These are phyloP conservation scores for Sylvia atricapilla DNA, from an alignment of 2,113 vertebrate species.

Conservation along the genomic window DNA sequence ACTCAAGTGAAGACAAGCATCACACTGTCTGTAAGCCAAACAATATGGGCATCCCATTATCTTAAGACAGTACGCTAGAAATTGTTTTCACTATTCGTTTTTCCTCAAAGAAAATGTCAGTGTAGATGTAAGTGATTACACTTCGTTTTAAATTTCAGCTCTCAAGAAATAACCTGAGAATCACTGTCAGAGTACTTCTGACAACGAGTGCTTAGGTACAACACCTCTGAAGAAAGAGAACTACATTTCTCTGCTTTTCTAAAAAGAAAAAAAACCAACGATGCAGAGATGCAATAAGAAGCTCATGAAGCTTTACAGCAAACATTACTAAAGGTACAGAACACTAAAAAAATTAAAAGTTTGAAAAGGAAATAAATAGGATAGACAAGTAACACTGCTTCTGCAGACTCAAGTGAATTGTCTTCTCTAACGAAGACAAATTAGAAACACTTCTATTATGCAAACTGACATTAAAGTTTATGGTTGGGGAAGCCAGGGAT, in stretches of 20 bases:
- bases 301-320: neutral
- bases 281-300: neutral
- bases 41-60: neutral
- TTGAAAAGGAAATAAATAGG: neutral
- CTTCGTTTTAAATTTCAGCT: neutral
- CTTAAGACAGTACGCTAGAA: neutral
- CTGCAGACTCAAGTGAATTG: neutral
- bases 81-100: neutral
- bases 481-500: conserved; percentile 19
- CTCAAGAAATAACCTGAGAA: neutral
- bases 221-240: neutral
- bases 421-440: neutral
- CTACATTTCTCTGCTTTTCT: neutral
- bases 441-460: conserved; percentile 39
- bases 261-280: neutral
- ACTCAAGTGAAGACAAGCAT: neutral
- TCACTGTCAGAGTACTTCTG: neutral
- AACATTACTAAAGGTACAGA: neutral
- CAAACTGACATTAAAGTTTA: conserved; percentile 38
- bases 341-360: neutral
- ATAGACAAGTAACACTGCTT: neutral
- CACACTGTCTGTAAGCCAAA: neutral
- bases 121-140: neutral
- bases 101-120: neutral
- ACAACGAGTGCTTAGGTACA: neutral